Percentiles rank a stretch among this genome's conserved stretches.
Evolutionary conservation across 2,797 vertebrate species (phyloP).

Genomic region (Periophthalmus magnuspinnatus): DNA sequence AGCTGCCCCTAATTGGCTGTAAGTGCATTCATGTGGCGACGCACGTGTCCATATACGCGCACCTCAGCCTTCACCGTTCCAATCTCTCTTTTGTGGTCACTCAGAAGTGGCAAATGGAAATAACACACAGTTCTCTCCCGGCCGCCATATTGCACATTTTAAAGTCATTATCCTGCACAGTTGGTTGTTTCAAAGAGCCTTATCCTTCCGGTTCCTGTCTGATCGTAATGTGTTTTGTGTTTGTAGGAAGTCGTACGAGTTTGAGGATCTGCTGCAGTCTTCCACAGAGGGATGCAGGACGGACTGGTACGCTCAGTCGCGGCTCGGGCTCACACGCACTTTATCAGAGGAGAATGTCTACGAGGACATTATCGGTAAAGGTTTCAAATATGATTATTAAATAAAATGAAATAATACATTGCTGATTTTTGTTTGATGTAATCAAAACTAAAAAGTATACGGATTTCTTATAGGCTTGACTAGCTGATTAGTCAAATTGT

Average conservation of each 20-base stretch:
- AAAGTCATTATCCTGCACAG: constrained; percentile 20
- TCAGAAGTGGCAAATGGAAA: constrained; percentile 37
- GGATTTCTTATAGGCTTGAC: not conserved
- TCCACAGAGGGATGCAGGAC: constrained; percentile 83
- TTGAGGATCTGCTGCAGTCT: constrained; percentile 92
- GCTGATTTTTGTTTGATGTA: not conserved
- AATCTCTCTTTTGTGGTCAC: constrained; percentile 37
- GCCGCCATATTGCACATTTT: constrained; percentile 20
- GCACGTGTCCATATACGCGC: constrained; percentile 8
- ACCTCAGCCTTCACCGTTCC: constrained; percentile 14
- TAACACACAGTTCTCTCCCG: constrained; percentile 16
- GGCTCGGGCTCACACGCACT: constrained; percentile 91
- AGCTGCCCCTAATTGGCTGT: constrained; percentile 5
- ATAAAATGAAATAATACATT: not conserved
- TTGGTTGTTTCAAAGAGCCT: constrained; percentile 7
- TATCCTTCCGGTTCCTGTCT: constrained; percentile 17
- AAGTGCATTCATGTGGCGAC: constrained; percentile 16
- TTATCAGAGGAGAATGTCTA: constrained; percentile 98
- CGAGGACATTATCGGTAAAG: constrained; percentile 89
- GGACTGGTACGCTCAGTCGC: constrained; percentile 93
- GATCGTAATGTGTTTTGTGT: constrained; percentile 23
- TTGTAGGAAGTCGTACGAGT: constrained; percentile 94
- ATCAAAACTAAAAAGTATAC: not conserved
- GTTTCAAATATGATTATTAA: not conserved
- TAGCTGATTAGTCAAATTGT: not conserved